A percentile compares a stretch with the other conserved stretches of the same genome.
phyloP scores from a whole-genome alignment of 2,888 invertebrate genomes.

The Lithophane leautieri region DNA sequence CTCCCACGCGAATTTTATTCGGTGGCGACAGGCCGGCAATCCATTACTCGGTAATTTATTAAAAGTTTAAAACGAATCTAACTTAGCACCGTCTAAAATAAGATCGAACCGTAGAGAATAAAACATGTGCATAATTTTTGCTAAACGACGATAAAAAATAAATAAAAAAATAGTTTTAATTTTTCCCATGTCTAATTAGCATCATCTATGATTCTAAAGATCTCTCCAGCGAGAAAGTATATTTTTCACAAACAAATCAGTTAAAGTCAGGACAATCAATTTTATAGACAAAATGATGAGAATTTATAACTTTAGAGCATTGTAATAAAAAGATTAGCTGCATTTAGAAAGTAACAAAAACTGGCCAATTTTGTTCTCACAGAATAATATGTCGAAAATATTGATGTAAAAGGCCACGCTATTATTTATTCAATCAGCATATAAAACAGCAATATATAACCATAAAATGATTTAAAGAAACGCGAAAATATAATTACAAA shows the following conservation, averaged over 20 bases:
- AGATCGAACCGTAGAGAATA: constrained; percentile 27
- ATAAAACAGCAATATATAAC: constrained; percentile 63
- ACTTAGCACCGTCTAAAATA: constrained; percentile 24
- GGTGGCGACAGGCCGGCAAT: constrained; percentile 46
- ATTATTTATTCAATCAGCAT: constrained; percentile 67
- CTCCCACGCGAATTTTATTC: constrained; percentile 52
- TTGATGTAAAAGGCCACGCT: constrained; percentile 58
- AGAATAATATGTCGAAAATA: constrained; percentile 35
- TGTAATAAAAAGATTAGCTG: constrained; percentile 39
- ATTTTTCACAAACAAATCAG: constrained; percentile 39
- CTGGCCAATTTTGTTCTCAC: constrained; percentile 26
- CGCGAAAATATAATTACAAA: constrained; percentile 65
- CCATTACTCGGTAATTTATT: constrained; percentile 31
- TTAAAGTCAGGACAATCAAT: constrained; percentile 60
- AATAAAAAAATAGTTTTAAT: background rate
- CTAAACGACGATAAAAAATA: constrained; percentile 4
- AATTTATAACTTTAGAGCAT: constrained; percentile 46
- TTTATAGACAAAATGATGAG: constrained; percentile 49
- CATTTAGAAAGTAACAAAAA: constrained; percentile 61
- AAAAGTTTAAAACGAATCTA: constrained; percentile 21
- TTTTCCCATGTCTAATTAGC: constrained; percentile 58
- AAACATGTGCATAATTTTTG: constrained; percentile 15
- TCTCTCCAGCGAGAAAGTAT: constrained; percentile 56
- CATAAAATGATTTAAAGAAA: constrained; percentile 63
- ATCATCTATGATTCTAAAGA: constrained; percentile 25